Percentiles rank a stretch among this genome's conserved stretches.
Evolutionary conservation across 2,888 invertebrate genomes (phyloP).

Genomic region (Adelphocoris suturalis): DNA sequence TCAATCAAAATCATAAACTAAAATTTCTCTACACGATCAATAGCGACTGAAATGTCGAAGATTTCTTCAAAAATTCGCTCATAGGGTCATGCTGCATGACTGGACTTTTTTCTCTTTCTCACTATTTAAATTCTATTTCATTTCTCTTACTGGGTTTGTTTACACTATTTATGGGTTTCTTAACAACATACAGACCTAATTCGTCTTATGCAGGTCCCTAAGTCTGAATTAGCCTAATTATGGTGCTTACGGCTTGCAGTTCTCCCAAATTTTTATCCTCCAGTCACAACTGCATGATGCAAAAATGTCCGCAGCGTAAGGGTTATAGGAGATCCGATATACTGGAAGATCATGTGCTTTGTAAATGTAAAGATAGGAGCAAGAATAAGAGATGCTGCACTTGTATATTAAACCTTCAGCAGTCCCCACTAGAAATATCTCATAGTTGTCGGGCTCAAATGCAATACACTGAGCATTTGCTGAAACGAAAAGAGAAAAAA

Average conservation of each 20-base stretch:
- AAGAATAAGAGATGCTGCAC: conserved; percentile 91
- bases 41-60: too few species aligned
- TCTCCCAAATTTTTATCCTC: conserved; percentile 98
- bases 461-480: conserved; percentile 80
- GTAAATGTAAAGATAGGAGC: conserved; percentile 87
- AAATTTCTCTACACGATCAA: too few species aligned
- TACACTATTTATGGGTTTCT: too few species aligned
- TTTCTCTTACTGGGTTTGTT: too few species aligned
- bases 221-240: not conserved
- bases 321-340: conserved; percentile 92
- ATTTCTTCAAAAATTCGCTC: too few species aligned
- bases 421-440: conserved; percentile 93
- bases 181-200: too few species aligned
- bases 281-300: conserved; percentile 97
- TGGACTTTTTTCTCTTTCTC: too few species aligned
- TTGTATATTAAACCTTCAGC: conserved; percentile 95
- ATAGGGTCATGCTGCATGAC: too few species aligned
- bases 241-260: conserved; percentile 83
- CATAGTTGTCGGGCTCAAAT: conserved; percentile 90
- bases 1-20: too few species aligned
- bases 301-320: conserved; percentile 91
- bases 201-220: too few species aligned
- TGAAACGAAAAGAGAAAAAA: conserved; percentile 37
- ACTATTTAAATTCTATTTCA: too few species aligned
- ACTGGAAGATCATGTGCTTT: conserved; percentile 92